Evolutionary conservation across 1,140 invertebrate genomes (phyloP).

Genomic region (Aphelinus atriplicis): DNA sequence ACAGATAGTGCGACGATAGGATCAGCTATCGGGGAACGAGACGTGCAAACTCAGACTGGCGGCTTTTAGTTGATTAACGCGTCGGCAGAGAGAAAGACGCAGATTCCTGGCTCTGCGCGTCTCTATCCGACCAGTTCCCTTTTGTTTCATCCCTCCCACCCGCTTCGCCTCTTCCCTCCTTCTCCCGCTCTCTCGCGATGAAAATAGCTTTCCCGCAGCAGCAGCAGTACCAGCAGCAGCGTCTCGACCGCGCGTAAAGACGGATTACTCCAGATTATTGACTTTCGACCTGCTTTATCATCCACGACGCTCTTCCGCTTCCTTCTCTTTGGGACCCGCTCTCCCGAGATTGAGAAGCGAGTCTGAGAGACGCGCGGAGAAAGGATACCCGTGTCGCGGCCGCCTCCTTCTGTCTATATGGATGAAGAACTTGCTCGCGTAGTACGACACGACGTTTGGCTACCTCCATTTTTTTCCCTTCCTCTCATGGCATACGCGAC

Average conservation of each 20-base stretch:
- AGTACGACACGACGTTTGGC: background rate
- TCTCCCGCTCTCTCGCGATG: slow-evolving; percentile 2
- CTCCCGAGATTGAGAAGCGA: slow-evolving; percentile 10
- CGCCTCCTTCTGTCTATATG: slow-evolving; percentile 13
- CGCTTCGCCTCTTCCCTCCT: background rate
- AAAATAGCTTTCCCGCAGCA: slow-evolving; percentile 22
- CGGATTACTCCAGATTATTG: slow-evolving; percentile 38
- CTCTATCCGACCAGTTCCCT: background rate
- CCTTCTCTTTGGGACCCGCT: background rate
- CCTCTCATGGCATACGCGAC: too few relatives aligned
- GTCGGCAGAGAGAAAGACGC: slow-evolving; percentile 5
- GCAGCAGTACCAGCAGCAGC: background rate
- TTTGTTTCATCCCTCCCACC: background rate
- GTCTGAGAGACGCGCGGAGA: slow-evolving; percentile 1
- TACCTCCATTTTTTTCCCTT: background rate
- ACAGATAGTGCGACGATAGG: background rate
- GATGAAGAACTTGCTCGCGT: slow-evolving; percentile 1
- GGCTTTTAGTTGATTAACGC: slow-evolving; percentile 41
- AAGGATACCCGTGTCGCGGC: background rate
- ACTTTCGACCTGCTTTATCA: slow-evolving; percentile 38
- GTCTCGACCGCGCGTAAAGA: slow-evolving; percentile 27
- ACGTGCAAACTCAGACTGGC: slow-evolving; percentile 34
- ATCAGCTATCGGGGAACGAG: background rate
- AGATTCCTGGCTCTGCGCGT: slow-evolving; percentile 5
- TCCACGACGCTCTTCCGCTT: background rate